Evolutionary conservation across 92 coral and sea anemone species (phyloP), one percentile per base, ranked within the genome.

Genomic region (Actinostola sp.): DNA sequence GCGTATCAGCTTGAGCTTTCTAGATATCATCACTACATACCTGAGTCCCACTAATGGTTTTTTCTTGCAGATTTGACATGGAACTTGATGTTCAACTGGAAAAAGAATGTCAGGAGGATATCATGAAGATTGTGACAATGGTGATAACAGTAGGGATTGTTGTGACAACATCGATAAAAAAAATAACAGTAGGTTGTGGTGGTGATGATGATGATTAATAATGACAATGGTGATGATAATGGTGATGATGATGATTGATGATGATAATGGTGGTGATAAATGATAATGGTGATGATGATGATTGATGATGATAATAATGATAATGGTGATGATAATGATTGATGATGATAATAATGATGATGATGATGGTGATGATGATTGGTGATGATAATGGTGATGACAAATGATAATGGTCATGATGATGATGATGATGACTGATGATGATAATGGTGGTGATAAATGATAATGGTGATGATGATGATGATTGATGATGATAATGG

Each of bases 11-110:
- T n/a, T n/a, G n/a, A n/a, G n/a, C n/a, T n/a, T n/a, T n/a, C n/a
- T n/a, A n/a, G n/a, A n/a, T n/a, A n/a, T n/a, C n/a, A n/a, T n/a
- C n/a, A n/a, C n/a, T n/a, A n/a, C n/a, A n/a, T 59, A 82, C 92
- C 93, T 84, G 55, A 88, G 73, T 16, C 98, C 98, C 21, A 87
- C 82, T 52, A 93, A 41, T 12, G 97, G 86, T 61, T 87, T 82
- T 24, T 70, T 88, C 80, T 88, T 94, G 77, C 98, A 91, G 21
- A 94, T 88, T 67, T 94, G 93, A 66, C 98, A 92, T 0, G 85
- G 84, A 33, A 88, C 83, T 33, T 88, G 95, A 66, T 94, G 98
- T 65, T 94, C 91, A 73, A 84, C 98, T 94, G 44, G 2, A 61
- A 71, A 23, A 13, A 61, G 73, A 24, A 56, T 17, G 24, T 19